A percentile compares a stretch with the other conserved stretches of the same genome.
Evolutionary conservation across 2,888 invertebrate genomes (phyloP).

Genomic region (Xylota segnis): DNA sequence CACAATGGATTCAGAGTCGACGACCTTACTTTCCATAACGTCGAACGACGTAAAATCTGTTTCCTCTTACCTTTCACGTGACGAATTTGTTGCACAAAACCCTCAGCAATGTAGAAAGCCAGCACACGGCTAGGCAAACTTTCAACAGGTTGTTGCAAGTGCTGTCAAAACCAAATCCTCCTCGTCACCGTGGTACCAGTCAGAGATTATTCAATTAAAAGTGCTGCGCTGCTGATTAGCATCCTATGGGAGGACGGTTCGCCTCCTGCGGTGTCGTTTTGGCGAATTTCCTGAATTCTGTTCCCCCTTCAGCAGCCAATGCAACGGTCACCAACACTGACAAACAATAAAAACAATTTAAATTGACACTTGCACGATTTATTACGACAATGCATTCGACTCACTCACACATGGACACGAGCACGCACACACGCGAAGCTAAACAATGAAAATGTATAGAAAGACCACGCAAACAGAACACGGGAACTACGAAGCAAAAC

Average conservation of each 20-base stretch:
- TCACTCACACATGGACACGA: constrained; percentile 29
- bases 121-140: not conserved
- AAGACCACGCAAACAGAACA: constrained; percentile 26
- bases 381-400: constrained; percentile 48
- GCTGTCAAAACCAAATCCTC: constrained; percentile 38
- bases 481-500: constrained; percentile 14
- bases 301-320: constrained; percentile 17
- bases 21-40: constrained; percentile 36
- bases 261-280: constrained; percentile 8
- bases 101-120: constrained; percentile 4
- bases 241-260: constrained; percentile 14
- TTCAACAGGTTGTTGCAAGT: constrained; percentile 57
- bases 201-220: constrained; percentile 52
- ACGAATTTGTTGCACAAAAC: constrained; percentile 13
- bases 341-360: constrained; percentile 40
- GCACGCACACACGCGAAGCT: not conserved
- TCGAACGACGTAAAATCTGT: not conserved
- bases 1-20: constrained; percentile 28
- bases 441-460: constrained; percentile 19
- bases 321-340: constrained; percentile 23
- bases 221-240: constrained; percentile 33
- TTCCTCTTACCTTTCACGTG: constrained; percentile 46
- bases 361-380: constrained; percentile 52
- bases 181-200: constrained; percentile 13
- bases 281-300: constrained; percentile 26